Base-by-base conservation (phyloP, 2,888 invertebrate genomes). In the Stenodera caucasica region DNA sequence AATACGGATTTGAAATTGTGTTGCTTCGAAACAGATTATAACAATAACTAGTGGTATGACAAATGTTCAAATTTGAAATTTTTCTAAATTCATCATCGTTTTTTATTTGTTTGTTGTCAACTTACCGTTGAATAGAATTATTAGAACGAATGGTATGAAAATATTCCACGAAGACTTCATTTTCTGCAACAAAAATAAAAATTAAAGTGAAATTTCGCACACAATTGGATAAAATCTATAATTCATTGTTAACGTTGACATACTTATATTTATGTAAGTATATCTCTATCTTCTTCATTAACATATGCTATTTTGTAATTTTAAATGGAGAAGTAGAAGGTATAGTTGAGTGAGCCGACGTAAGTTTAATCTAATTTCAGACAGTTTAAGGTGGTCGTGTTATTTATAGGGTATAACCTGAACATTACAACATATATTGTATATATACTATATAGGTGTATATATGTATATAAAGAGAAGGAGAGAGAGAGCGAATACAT, bases 211-310 rank as follows among this genome's bases (percentile, higher is more conserved):
- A n/a, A n/a, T n/a, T n/a, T n/a, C n/a, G n/a, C n/a, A n/a, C n/a
- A n/a, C n/a, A n/a, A n/a, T n/a, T n/a, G n/a, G n/a, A n/a, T n/a
- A n/a, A n/a, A n/a, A n/a, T n/a, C n/a, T 26, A 68, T 67, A 70
- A 21, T 70, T 67, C 66, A 66, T 64, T 61, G 65, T 63, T 65
- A 66, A 65, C 61, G 65, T 65, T 70, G 69, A 69, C 65, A 67
- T 67, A 68, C 68, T 56, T 58, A 66, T 62, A 57, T 63, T 54
- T 61, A n/a, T n/a, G n/a, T n/a, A n/a, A n/a, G n/a, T 61, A 55
- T 57, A 55, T 54, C 49, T 61, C 57, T 51, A 53, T 55, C 58
- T 62, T 59, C 52, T 58, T 57, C 8, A 40, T 45, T 7, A 23
- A 12, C 21, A 55, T 57, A 29, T 26, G 14, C 15, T 7, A 21